Percentiles rank a stretch among this genome's conserved stretches.
Conservation (phyloP, 2,888 invertebrate genomes). For the Enoplolaimus lenunculus region DNA sequence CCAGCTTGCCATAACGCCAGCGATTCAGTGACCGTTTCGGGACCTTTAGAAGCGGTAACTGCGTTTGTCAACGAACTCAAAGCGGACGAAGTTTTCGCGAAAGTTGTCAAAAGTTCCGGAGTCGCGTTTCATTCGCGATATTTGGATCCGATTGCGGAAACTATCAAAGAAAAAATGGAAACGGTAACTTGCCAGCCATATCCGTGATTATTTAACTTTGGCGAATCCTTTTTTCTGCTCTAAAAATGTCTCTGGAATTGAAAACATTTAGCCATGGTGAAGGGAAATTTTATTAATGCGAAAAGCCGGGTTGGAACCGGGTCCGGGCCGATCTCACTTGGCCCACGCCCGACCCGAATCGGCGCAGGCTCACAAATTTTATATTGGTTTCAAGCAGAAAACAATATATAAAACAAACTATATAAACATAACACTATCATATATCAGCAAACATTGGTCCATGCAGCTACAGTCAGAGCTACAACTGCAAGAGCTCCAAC, state of each 20-base stretch:
- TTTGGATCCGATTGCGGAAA: slow-evolving; percentile 57
- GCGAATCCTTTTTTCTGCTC: neutral
- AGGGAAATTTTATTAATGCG: neutral
- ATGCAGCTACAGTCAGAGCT: too few species aligned
- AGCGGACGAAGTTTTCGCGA: slow-evolving; percentile 64
- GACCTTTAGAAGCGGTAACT: slow-evolving; percentile 57
- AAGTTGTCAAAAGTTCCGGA: slow-evolving; percentile 67
- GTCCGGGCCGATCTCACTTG: too few species aligned
- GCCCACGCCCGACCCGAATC: too few species aligned
- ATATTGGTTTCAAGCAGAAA: too few species aligned
- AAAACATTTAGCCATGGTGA: neutral
- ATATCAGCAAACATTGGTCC: too few species aligned
- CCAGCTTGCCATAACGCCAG: slow-evolving; percentile 87
- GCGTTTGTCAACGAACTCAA: slow-evolving; percentile 39
- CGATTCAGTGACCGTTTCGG: slow-evolving; percentile 86
- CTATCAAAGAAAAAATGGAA: slow-evolving; percentile 15
- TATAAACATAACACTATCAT: too few species aligned
- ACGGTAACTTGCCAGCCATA: too few species aligned
- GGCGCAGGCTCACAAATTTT: too few species aligned
- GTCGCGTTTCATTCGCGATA: slow-evolving; percentile 80
- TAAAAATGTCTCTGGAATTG: neutral
- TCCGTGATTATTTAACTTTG: neutral
- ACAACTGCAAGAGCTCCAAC: too few species aligned
- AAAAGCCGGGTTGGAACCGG: too few species aligned
- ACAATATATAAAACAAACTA: too few species aligned